These are phyloP conservation scores for Apotomis betuletana DNA, from an alignment of 2,888 invertebrate species.

Conservation along the genomic window DNA sequence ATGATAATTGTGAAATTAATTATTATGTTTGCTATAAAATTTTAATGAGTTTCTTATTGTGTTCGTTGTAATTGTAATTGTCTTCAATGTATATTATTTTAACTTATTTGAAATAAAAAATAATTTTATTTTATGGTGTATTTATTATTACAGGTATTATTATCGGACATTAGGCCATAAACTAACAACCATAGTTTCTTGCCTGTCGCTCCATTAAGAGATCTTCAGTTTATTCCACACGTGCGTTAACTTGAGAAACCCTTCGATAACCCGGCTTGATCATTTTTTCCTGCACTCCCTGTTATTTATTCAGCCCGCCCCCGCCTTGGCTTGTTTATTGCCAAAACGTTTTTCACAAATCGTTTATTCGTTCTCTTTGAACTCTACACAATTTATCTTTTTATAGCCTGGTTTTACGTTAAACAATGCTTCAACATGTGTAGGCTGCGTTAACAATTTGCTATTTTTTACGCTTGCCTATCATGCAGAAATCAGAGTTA, in stretches of 20 bases:
- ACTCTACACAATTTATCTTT: slow-evolving; percentile 5
- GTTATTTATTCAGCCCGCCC: slow-evolving; percentile 1
- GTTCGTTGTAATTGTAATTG: too few species aligned
- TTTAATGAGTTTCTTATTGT: too few species aligned
- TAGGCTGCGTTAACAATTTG: neutral
- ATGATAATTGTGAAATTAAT: too few species aligned
- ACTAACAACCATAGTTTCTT: too few species aligned
- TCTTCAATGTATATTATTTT: too few species aligned
- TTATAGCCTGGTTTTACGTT: neutral
- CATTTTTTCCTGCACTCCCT: slow-evolving; percentile 1
- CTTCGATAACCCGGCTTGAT: neutral
- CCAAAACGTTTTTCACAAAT: neutral
- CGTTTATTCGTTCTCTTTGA: slow-evolving; percentile 9
- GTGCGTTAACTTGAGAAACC: neutral
- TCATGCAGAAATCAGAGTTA: neutral
- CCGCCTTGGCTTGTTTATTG: slow-evolving; percentile 11
- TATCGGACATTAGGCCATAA: too few species aligned
- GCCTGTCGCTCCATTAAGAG: neutral
- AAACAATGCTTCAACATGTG: neutral
- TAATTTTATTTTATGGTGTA: too few species aligned
- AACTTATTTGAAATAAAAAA: too few species aligned
- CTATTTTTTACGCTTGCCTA: neutral
- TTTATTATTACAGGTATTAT: too few species aligned
- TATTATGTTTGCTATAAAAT: too few species aligned
- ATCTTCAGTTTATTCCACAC: neutral